Percentiles rank a stretch among this genome's conserved stretches.
These are phyloP conservation scores for Bufo bufo DNA, from an alignment of 2,113 vertebrate genomes.

Conservation along the genomic window DNA sequence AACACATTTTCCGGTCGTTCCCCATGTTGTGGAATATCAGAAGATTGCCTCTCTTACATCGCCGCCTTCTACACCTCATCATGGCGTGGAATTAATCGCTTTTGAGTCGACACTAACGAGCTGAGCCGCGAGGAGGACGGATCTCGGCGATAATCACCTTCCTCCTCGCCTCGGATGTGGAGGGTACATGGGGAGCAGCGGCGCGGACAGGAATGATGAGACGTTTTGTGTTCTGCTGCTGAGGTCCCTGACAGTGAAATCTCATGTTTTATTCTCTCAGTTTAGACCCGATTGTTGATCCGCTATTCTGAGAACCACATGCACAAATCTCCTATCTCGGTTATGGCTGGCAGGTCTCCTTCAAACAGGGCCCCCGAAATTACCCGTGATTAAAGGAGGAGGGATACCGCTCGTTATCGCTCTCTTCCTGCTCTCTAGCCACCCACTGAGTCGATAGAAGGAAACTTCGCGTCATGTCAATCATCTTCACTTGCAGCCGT, in stretches of 20 bases:
- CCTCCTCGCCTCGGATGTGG: not conserved
- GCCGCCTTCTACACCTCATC: not conserved
- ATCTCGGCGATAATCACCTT: not conserved
- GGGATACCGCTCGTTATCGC: not conserved
- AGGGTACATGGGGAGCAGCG: not conserved
- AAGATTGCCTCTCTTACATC: not conserved
- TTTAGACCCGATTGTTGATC: conserved; percentile 10
- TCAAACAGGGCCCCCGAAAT: conserved; percentile 23
- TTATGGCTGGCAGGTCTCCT: not conserved
- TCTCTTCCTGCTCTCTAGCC: conserved; percentile 9
- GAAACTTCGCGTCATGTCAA: not conserved
- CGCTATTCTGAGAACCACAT: not conserved
- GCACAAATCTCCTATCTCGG: not conserved
- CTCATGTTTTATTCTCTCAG: conserved; percentile 55
- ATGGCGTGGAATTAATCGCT: not conserved
- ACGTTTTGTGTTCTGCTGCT: conserved; percentile 16
- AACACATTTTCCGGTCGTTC: not conserved
- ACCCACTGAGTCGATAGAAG: conserved; percentile 10
- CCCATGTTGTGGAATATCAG: not conserved
- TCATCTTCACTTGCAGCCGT: not conserved
- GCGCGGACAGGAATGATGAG: conserved; percentile 25
- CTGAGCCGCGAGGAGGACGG: not conserved
- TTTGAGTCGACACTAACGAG: not conserved
- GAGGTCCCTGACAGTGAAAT: conserved; percentile 11
- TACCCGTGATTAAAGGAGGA: conserved; percentile 47